Percentiles rank a stretch among this genome's conserved stretches.
These are phyloP conservation scores for Masticophis lateralis DNA, from an alignment of 2,797 vertebrate species.

Conservation along the genomic window DNA sequence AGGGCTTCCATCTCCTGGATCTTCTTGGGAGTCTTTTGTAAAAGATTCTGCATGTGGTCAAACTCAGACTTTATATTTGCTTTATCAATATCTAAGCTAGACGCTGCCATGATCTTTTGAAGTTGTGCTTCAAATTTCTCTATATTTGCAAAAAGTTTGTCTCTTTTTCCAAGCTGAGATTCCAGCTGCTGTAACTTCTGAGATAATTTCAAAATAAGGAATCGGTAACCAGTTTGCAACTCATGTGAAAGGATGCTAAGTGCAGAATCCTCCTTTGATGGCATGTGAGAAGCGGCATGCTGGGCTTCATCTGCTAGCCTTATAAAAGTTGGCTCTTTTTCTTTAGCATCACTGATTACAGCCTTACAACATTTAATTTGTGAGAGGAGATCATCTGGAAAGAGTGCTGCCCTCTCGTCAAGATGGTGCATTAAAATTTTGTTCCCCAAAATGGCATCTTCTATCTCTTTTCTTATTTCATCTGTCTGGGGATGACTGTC, in stretches of 20 bases:
- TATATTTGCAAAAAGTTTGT: conserved; percentile 78
- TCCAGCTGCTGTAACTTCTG: conserved; percentile 79
- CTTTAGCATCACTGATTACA: conserved; percentile 73
- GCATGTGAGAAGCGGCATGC: conserved; percentile 68
- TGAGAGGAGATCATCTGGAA: conserved; percentile 80
- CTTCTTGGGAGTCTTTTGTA: conserved; percentile 73
- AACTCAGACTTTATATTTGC: conserved; percentile 65
- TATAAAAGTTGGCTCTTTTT: conserved; percentile 75
- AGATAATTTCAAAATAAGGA: conserved; percentile 74
- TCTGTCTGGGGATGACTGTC: conserved; percentile 70
- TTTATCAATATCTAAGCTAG: conserved; percentile 55
- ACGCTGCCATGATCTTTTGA: conserved; percentile 65
- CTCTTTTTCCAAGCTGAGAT: conserved; percentile 80
- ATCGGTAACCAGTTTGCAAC: conserved; percentile 77
- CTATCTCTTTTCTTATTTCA: conserved; percentile 75
- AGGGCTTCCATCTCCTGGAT: conserved; percentile 72
- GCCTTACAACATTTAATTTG: conserved; percentile 83
- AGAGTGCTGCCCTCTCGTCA: conserved; percentile 74
- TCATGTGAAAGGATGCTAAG: conserved; percentile 72
- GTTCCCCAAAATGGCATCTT: conserved; percentile 80
- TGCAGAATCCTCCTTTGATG: conserved; percentile 70
- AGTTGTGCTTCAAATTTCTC: conserved; percentile 80
- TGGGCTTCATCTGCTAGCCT: conserved; percentile 75
- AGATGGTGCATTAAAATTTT: conserved; percentile 75
- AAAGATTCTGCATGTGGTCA: conserved; percentile 59